phyloP scores from a whole-genome alignment of 2,797 vertebrate species.

The Ammospiza maritima region DNA sequence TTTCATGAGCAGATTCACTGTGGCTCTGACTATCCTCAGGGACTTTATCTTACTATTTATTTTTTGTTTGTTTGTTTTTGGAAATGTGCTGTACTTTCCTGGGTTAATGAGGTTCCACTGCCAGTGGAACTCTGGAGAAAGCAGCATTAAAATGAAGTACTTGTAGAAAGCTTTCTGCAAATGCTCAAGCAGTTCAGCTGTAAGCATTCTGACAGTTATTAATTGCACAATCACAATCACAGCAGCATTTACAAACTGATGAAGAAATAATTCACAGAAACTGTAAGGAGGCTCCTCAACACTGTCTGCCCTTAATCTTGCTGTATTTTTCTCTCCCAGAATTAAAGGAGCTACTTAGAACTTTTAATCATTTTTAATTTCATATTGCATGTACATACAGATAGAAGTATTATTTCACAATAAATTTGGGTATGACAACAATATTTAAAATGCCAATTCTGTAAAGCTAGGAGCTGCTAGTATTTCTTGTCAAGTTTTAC shows the following conservation, averaged over 20 bases:
- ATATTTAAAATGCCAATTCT: neutral
- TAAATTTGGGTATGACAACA: neutral
- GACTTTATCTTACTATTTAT: neutral
- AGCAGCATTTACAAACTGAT: neutral
- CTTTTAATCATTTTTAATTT: neutral
- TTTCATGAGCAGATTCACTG: neutral
- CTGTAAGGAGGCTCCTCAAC: neutral
- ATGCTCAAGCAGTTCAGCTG: neutral
- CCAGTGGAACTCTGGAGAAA: neutral
- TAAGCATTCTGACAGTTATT: neutral
- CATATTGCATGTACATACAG: neutral
- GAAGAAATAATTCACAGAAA: constrained; percentile 1
- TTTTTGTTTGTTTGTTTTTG: neutral
- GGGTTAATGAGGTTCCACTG: neutral
- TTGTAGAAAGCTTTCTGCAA: neutral
- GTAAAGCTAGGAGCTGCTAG: neutral
- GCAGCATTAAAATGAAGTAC: neutral
- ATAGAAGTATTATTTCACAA: neutral
- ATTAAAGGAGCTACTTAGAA: neutral
- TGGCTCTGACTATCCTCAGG: neutral
- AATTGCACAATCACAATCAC: neutral
- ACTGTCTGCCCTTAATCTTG: neutral
- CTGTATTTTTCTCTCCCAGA: neutral
- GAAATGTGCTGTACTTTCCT: neutral
- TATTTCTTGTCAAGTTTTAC: neutral